These are phyloP conservation scores for Malurus elegans DNA, from an alignment of 2,113 vertebrate species.

Conservation along the genomic window DNA sequence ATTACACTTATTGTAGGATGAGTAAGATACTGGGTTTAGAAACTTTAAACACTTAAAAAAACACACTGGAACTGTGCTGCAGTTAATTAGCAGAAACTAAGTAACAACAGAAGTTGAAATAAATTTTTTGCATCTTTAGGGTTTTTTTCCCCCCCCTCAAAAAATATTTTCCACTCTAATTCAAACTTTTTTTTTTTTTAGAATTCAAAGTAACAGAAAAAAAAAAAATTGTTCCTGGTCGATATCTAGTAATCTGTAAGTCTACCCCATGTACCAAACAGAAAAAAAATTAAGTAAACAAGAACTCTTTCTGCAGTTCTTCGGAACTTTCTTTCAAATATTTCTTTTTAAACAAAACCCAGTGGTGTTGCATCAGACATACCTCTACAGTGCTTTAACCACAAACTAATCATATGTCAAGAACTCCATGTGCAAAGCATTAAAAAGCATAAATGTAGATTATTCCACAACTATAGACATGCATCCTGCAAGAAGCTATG, in stretches of 20 bases:
- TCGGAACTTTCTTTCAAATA: not conserved
- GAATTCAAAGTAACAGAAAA: not conserved
- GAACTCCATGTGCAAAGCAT: not conserved
- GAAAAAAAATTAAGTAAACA: not conserved
- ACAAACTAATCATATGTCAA: not conserved
- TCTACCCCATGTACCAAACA: not conserved
- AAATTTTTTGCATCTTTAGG: not conserved
- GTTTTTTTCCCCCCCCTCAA: accelerated
- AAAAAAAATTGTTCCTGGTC: not conserved
- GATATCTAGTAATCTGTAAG: not conserved
- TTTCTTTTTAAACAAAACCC: not conserved
- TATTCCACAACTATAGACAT: not conserved
- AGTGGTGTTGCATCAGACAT: not conserved
- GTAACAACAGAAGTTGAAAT: not conserved
- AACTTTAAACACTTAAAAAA: not conserved
- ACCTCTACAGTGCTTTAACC: not conserved
- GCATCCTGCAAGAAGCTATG: not conserved
- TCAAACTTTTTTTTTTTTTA: not conserved
- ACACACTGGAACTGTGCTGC: not conserved
- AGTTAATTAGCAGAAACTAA: not conserved
- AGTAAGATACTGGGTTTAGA: not conserved
- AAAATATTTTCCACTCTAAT: not conserved
- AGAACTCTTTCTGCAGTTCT: not conserved
- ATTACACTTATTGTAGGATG: not conserved
- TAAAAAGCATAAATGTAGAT: not conserved